phyloP scores from a whole-genome alignment of 2,888 invertebrate genomes.

The Scrobipalpa costella region DNA sequence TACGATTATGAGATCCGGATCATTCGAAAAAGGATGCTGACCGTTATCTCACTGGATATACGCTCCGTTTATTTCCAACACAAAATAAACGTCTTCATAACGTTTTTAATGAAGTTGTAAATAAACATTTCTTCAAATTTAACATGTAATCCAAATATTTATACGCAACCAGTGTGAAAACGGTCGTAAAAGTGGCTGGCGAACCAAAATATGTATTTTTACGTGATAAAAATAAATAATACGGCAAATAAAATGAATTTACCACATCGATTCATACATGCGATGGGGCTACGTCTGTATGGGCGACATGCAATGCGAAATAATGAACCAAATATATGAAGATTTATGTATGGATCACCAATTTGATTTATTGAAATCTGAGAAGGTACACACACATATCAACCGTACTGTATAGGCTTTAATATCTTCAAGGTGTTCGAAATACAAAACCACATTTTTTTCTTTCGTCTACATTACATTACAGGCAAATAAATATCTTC shows the following conservation, averaged over 20 bases:
- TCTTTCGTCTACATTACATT: too few relatives aligned
- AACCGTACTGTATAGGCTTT: too few relatives aligned
- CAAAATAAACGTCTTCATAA: constrained; percentile 23
- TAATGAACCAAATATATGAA: constrained; percentile 40
- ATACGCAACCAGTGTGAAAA: constrained; percentile 42
- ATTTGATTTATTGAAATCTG: neutral
- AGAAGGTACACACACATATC: too few relatives aligned
- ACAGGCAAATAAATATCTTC: too few relatives aligned
- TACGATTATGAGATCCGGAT: neutral
- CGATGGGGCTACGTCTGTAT: constrained; percentile 49
- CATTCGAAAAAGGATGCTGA: constrained; percentile 25
- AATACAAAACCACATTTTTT: too few relatives aligned
- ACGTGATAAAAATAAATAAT: constrained; percentile 39
- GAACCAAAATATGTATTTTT: constrained; percentile 45
- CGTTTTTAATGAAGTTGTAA: constrained; percentile 22
- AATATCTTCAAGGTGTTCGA: too few relatives aligned
- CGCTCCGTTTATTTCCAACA: constrained; percentile 3
- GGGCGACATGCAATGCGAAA: constrained; percentile 48
- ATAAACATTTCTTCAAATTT: constrained; percentile 21
- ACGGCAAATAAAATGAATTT: constrained; percentile 44
- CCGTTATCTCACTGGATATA: constrained; percentile 23
- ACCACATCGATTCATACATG: constrained; percentile 59
- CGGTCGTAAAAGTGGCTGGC: constrained; percentile 45
- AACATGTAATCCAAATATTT: constrained; percentile 26
- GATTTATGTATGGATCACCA: neutral